Conservation (phyloP, 2,888 invertebrate species). For the Drosophila ustulata region DNA sequence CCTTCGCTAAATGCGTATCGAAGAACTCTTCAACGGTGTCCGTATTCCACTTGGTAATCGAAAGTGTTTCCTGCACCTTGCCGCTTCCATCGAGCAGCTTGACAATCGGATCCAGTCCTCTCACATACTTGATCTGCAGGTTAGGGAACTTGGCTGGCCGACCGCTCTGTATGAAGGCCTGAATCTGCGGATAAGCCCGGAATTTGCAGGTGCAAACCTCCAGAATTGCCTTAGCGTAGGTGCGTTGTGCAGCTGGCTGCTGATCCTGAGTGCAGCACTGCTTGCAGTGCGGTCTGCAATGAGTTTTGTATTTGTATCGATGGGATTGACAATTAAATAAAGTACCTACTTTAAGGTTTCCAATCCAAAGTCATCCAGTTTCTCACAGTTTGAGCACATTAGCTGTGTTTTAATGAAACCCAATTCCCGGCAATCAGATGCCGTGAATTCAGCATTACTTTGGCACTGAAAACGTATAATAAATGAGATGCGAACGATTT, state of each 20-base stretch:
- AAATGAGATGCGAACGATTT: not conserved
- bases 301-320: not conserved
- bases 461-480: slow-evolving; percentile 31
- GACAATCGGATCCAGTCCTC: slow-evolving; percentile 97
- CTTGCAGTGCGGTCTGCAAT: slow-evolving; percentile 87
- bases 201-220: slow-evolving; percentile 99
- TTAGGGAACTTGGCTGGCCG: slow-evolving; percentile 95
- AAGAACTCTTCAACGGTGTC: slow-evolving; percentile 99
- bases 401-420: slow-evolving; percentile 95
- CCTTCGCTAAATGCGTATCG: slow-evolving; percentile 91
- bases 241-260: slow-evolving; percentile 88
- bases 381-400: slow-evolving; percentile 95
- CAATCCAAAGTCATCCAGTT: slow-evolving; percentile 88
- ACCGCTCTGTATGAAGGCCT: slow-evolving; percentile 98
- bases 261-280: slow-evolving; percentile 93
- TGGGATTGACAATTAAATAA: not conserved
- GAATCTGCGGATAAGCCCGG: slow-evolving; percentile 98
- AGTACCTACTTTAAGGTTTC: slow-evolving; percentile 77
- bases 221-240: slow-evolving; percentile 95
- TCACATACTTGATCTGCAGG: slow-evolving; percentile 95
- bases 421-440: slow-evolving; percentile 93
- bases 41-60: slow-evolving; percentile 99
- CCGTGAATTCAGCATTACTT: slow-evolving; percentile 87
- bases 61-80: slow-evolving; percentile 94
- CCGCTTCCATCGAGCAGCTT: slow-evolving; percentile 94